Percentiles rank a stretch among this genome's conserved stretches.
Evolutionary conservation across 2,888 invertebrate genomes (phyloP).

Genomic region (Apeira syringaria): DNA sequence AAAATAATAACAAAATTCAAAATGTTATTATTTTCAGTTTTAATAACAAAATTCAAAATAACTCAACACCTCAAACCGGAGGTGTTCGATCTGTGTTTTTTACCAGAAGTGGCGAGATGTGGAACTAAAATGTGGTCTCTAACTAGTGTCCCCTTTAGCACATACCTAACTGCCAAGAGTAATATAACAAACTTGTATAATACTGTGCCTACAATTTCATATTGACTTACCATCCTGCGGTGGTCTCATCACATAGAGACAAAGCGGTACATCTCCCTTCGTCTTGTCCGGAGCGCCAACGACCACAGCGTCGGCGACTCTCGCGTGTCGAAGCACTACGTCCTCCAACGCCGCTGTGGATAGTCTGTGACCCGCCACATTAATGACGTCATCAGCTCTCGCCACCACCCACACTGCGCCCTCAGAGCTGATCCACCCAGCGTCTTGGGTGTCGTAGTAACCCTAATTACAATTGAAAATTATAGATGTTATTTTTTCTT

Average conservation of each 20-base stretch:
- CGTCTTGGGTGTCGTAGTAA: conserved; percentile 97
- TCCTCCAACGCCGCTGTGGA: conserved; percentile 96
- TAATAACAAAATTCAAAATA: too few relatives aligned
- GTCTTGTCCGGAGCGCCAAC: conserved; percentile 95
- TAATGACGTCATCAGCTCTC: conserved; percentile 96
- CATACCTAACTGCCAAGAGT: too few relatives aligned
- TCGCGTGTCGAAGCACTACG: conserved; percentile 93
- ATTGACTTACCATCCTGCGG: conserved; percentile 77
- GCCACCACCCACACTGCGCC: conserved; percentile 95
- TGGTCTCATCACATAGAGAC: conserved; percentile 91
- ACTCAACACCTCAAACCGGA: too few relatives aligned
- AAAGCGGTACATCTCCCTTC: conserved; percentile 95
- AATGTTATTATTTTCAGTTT: too few relatives aligned
- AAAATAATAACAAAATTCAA: too few relatives aligned
- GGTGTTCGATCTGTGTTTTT: too few relatives aligned
- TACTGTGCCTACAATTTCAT: too few relatives aligned
- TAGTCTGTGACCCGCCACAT: conserved; percentile 96
- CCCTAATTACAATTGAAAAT: conserved; percentile 85
- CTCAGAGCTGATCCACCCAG: conserved; percentile 92
- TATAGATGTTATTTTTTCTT: too few relatives aligned
- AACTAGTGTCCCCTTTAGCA: too few relatives aligned
- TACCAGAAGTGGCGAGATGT: too few relatives aligned
- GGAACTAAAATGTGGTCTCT: too few relatives aligned
- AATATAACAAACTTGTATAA: too few relatives aligned
- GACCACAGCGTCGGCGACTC: conserved; percentile 94